A percentile compares a stretch with the other conserved stretches of the same genome.
Conservation (phyloP, 2,888 invertebrate genomes). For the Campopleginae sp. region DNA sequence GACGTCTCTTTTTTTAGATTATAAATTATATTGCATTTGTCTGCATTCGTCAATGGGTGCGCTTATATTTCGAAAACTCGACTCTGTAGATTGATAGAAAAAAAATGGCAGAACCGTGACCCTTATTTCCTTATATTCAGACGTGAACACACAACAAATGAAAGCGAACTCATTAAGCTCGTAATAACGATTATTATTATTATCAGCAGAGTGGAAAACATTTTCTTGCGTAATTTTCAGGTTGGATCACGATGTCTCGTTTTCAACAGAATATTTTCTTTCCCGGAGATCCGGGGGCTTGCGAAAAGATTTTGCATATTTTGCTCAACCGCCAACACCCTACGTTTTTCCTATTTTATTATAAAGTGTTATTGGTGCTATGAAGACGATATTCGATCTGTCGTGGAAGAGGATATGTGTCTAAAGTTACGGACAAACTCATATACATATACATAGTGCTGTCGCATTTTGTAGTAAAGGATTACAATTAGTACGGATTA, state of each 20-base stretch:
- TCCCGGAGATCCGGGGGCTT: background rate
- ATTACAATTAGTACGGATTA: slow-evolving; percentile 40
- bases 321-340: background rate
- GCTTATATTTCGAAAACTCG: background rate
- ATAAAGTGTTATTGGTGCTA: background rate
- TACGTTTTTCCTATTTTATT: background rate
- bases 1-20: slow-evolving; percentile 29
- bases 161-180: background rate
- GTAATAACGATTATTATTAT: background rate
- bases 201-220: background rate
- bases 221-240: background rate
- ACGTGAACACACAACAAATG: background rate
- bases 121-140: slow-evolving; percentile 6
- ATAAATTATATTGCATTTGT: slow-evolving; percentile 22
- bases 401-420: background rate
- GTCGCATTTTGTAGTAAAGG: background rate
- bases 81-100: background rate
- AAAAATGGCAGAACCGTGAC: slow-evolving; percentile 2
- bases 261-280: background rate
- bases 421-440: background rate
- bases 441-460: background rate
- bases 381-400: background rate
- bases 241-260: background rate
- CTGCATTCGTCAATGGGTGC: background rate
- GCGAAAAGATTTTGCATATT: background rate